Evolutionary conservation across 2,888 invertebrate genomes (phyloP).

Genomic region (Brenthis ino): DNA sequence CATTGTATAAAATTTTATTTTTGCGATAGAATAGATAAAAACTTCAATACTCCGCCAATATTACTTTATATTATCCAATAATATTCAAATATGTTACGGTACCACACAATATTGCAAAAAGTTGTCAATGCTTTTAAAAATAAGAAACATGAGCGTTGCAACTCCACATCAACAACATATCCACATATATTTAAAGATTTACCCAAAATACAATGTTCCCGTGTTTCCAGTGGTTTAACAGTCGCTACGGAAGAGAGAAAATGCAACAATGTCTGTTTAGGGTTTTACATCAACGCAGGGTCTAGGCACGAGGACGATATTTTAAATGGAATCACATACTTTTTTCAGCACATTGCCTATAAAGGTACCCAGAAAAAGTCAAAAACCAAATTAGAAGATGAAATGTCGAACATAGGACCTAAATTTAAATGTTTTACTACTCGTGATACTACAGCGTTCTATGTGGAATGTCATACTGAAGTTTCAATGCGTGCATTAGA

Average conservation of each 20-base stretch:
- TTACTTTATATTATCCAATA: too few relatives aligned
- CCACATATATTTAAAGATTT: conserved; percentile 80
- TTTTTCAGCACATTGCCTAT: conserved; percentile 70
- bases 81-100: conserved; percentile 4
- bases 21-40: too few relatives aligned
- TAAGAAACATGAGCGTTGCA: conserved; percentile 76
- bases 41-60: too few relatives aligned
- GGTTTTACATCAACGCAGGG: conserved; percentile 63
- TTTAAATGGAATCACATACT: conserved; percentile 67
- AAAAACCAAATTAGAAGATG: conserved; percentile 92
- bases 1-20: too few relatives aligned
- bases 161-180: conserved; percentile 82
- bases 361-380: conserved; percentile 88
- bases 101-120: neutral
- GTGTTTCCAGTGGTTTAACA: conserved; percentile 90
- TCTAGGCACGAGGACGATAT: conserved; percentile 58
- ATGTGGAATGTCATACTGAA: conserved; percentile 94
- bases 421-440: conserved; percentile 98
- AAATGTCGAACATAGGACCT: conserved; percentile 97
- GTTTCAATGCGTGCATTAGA: conserved; percentile 94
- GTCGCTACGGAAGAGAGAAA: conserved; percentile 97
- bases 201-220: conserved; percentile 90
- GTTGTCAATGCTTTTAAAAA: conserved; percentile 44
- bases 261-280: conserved; percentile 77
- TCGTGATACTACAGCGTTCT: conserved; percentile 97